These are phyloP conservation scores for Yponomeuta evonymella DNA, from an alignment of 2,888 invertebrate genomes.

Conservation along the genomic window DNA sequence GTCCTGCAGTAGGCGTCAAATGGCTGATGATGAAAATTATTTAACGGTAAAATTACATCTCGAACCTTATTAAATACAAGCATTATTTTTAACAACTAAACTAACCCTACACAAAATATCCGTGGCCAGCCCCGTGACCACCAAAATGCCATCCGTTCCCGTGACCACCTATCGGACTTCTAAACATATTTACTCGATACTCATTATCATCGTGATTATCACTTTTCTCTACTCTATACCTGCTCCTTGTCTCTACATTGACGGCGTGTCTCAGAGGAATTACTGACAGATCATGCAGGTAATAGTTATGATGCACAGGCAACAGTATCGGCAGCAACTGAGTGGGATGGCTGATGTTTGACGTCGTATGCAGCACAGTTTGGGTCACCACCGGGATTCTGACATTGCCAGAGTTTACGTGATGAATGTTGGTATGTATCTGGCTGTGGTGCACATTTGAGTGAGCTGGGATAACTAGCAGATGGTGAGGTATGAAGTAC, in stretches of 20 bases:
- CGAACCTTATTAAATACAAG: too few relatives aligned
- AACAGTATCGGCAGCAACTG: constrained; percentile 3
- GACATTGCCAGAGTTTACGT: constrained; percentile 7
- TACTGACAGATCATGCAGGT: constrained; percentile 16
- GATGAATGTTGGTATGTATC: constrained; percentile 13
- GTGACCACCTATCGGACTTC: constrained; percentile 12
- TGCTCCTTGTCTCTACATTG: background rate
- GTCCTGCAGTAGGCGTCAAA: too few relatives aligned
- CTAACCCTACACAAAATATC: constrained; percentile 1
- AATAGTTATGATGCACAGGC: constrained; percentile 4
- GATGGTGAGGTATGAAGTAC: background rate
- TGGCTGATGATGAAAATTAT: too few relatives aligned
- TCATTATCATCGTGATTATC: background rate
- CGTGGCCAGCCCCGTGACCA: constrained; percentile 19
- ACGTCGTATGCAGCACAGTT: constrained; percentile 12
- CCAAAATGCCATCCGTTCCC: constrained; percentile 15
- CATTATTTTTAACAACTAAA: background rate
- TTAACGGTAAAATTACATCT: too few relatives aligned
- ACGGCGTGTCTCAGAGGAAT: constrained; percentile 10
- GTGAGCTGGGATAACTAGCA: constrained; percentile 4
- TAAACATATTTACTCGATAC: background rate
- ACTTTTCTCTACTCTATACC: background rate
- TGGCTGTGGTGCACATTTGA: constrained; percentile 17
- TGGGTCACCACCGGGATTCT: constrained; percentile 15
- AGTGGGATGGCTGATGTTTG: constrained; percentile 17